Evolutionary conservation across 1,140 invertebrate species (phyloP).

Genomic region (Heterodera carotae): DNA sequence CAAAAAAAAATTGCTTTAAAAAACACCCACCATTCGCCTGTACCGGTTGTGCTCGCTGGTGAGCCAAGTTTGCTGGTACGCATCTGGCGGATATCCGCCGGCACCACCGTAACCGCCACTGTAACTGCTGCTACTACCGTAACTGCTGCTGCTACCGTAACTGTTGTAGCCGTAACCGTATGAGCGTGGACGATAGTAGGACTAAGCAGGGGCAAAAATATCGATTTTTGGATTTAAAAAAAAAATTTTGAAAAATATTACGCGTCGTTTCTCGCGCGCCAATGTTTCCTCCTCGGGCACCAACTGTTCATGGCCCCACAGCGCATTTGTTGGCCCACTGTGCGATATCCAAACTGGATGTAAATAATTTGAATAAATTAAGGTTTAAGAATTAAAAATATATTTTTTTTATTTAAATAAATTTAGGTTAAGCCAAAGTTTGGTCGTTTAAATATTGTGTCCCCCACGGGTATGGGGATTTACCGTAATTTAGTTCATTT

Average conservation of each 20-base stretch:
- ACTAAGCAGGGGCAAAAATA: not conserved
- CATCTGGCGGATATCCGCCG: slow-evolving; percentile 53
- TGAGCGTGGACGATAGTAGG: not conserved
- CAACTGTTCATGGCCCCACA: slow-evolving; percentile 46
- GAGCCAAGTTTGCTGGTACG: slow-evolving; percentile 57
- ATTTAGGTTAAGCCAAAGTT: too few relatives aligned
- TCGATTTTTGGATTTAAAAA: not conserved
- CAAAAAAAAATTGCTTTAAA: too few relatives aligned
- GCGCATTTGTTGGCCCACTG: slow-evolving; percentile 51
- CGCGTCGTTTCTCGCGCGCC: slow-evolving; percentile 45
- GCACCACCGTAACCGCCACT: slow-evolving; percentile 48
- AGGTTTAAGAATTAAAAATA: too few relatives aligned
- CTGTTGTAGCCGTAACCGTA: slow-evolving; percentile 39
- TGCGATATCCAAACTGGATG: slow-evolving; percentile 47
- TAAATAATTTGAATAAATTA: not conserved
- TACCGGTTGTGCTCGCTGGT: slow-evolving; percentile 60
- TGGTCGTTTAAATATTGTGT: too few relatives aligned
- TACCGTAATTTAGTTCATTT: too few relatives aligned
- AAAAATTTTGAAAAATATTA: slow-evolving; percentile 40
- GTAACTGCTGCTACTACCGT: slow-evolving; percentile 45
- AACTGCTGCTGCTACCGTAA: slow-evolving; percentile 43
- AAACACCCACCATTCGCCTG: slow-evolving; percentile 58
- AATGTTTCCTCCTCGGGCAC: slow-evolving; percentile 24
- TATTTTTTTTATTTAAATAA: too few relatives aligned
- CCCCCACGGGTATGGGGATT: too few relatives aligned